Percentiles rank a stretch among this genome's conserved stretches.
These are phyloP conservation scores for Glaucomys volans DNA, from an alignment of 2,113 vertebrate species.

Conservation along the genomic window DNA sequence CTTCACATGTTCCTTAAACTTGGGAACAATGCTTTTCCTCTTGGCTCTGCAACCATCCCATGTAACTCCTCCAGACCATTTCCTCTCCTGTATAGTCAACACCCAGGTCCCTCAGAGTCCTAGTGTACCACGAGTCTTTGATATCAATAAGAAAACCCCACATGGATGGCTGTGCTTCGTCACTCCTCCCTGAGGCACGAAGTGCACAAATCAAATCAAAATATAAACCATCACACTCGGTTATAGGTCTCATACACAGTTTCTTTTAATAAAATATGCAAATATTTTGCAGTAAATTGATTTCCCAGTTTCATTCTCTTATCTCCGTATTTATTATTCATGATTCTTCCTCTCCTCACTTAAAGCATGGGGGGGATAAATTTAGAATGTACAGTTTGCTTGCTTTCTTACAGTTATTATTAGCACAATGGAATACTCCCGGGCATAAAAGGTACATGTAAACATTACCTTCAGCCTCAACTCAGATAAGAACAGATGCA, in stretches of 20 bases:
- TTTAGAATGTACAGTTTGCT: slow-evolving; percentile 75
- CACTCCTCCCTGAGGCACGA: slow-evolving; percentile 84
- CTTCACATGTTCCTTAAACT: accelerated
- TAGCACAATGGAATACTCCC: slow-evolving; percentile 79
- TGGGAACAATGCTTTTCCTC: neutral
- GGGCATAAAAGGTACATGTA: slow-evolving; percentile 83
- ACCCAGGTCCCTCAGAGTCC: neutral
- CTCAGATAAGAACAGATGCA: slow-evolving; percentile 81
- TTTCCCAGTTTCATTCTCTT: slow-evolving; percentile 92
- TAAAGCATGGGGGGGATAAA: slow-evolving; percentile 65
- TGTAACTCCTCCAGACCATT: neutral
- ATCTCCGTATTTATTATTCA: slow-evolving; percentile 92
- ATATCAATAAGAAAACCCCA: slow-evolving; percentile 67
- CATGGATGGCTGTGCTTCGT: slow-evolving; percentile 81
- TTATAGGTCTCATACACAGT: slow-evolving; percentile 87
- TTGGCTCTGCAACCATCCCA: neutral
- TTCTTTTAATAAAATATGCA: slow-evolving; percentile 94
- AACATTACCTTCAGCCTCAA: slow-evolving; percentile 83
- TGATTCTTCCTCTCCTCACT: slow-evolving; percentile 85
- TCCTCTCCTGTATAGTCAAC: neutral
- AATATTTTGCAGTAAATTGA: slow-evolving; percentile 92
- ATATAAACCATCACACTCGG: slow-evolving; percentile 87
- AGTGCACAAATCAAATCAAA: slow-evolving; percentile 90
- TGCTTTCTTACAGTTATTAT: slow-evolving; percentile 84
- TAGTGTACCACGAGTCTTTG: neutral